Evolutionary conservation across 2,888 invertebrate genomes (phyloP), one percentile per base, ranked within the genome.

Genomic region (Heliconius aoede): DNA sequence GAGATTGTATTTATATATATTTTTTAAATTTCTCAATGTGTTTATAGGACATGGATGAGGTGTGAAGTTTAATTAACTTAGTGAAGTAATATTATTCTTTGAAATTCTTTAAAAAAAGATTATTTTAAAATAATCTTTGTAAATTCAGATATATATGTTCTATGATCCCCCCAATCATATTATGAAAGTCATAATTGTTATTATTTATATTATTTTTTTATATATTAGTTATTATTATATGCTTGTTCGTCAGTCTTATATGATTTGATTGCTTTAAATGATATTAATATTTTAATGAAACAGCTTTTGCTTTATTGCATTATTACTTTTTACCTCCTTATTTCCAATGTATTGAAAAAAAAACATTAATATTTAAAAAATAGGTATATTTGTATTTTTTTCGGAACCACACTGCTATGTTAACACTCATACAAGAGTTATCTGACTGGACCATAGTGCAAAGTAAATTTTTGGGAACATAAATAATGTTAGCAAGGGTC

Each of bases 1-100:
- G 85, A 86, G 82, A 85, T 83, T 78, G 80, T 85, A 85, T 85
- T 85, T 85, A 85, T 87, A 85, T 82, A 83, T 84, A 84, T 83
- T 83, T 80, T 83, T 81, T 79, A 78, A 80, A 82, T 84, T 84
- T 15, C 82, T 82, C 81, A 81, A 82, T 72, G 73, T 73, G 26
- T 36, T 40, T 24, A 65, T 65, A 24, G 65, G n/a, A 40, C 24
- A 36, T 36, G 24, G 65, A 36, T 64, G 64, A 32, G 60, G 13
- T 18, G 11, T n/a, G 36, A 32, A 8, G 13, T 64, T 64, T 64
- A 7, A 30, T 28, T 30, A 62, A 62, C 28, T 60, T 26, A 4
- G 11, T 46, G 18, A 46, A 7, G 18, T 46, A 46, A 46, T 46
- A 18, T 46, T n/a, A n/a, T 64, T n/a, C n/a, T n/a, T 64, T 18